These are phyloP conservation scores for Trichogramma dendrolimi DNA, from an alignment of 2,888 invertebrate species.

Conservation along the genomic window DNA sequence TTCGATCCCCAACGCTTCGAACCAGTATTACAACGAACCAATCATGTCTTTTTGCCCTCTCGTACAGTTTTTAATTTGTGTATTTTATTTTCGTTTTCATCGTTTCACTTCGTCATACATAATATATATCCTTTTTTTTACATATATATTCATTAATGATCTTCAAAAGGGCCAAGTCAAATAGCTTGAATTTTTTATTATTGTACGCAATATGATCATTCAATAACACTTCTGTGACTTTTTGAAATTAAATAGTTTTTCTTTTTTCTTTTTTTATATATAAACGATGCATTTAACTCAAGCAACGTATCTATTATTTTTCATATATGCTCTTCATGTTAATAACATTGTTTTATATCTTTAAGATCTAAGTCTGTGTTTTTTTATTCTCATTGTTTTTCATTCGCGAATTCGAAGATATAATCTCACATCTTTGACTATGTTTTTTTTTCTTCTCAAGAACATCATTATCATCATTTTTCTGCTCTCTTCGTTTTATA, in stretches of 20 bases:
- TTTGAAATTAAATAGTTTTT: constrained; percentile 25
- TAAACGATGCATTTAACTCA: constrained; percentile 22
- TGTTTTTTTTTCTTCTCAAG: constrained; percentile 16
- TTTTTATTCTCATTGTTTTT: no score
- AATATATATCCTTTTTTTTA: no score
- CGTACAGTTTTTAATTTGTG: constrained; percentile 4
- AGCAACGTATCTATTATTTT: constrained; percentile 14
- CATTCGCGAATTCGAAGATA: constrained; percentile 18
- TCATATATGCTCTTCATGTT: neutral
- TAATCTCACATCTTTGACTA: constrained; percentile 28
- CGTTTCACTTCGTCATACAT: no score
- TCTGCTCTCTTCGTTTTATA: constrained; percentile 18
- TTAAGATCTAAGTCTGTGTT: constrained; percentile 14
- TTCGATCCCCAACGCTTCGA: constrained; percentile 28
- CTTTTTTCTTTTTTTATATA: constrained; percentile 1
- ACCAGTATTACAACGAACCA: constrained; percentile 26
- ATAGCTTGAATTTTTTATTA: constrained; percentile 50
- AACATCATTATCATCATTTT: neutral
- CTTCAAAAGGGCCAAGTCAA: constrained; percentile 46
- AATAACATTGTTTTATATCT: constrained; percentile 7
- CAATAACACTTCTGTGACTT: constrained; percentile 18
- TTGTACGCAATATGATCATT: constrained; percentile 24
- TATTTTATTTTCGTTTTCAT: constrained; percentile 4
- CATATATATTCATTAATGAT: constrained; percentile 21
- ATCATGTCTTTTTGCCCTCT: constrained; percentile 20